Percentiles rank a stretch among this genome's conserved stretches.
phyloP scores from a whole-genome alignment of 2,797 vertebrate species.

The Coccyzus lansbergi region DNA sequence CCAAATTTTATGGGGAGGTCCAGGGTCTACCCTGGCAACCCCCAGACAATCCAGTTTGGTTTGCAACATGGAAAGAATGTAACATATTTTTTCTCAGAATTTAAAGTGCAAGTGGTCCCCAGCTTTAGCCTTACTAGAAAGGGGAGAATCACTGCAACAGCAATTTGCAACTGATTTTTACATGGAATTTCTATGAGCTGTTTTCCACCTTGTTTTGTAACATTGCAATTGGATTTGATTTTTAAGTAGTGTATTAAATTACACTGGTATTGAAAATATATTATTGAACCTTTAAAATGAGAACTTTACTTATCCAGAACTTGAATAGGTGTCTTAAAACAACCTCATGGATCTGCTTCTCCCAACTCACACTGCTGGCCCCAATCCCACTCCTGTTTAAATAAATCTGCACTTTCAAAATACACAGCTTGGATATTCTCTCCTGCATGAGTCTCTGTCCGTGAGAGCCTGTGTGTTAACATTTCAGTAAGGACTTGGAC shows the following conservation, averaged over 20 bases:
- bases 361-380: too few relatives aligned
- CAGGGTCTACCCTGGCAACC: too few relatives aligned
- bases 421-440: background rate
- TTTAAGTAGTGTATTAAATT: background rate
- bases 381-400: background rate
- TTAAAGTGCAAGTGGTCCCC: accelerated
- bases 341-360: background rate
- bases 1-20: too few relatives aligned
- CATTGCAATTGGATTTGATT: background rate
- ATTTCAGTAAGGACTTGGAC: background rate
- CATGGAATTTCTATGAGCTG: background rate
- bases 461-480: background rate
- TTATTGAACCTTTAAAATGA: background rate
- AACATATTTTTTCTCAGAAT: background rate
- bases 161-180: background rate
- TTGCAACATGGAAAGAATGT: background rate
- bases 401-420: background rate
- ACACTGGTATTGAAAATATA: background rate
- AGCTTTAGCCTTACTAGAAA: background rate
- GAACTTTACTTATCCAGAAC: background rate
- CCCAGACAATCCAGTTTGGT: too few relatives aligned
- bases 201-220: background rate
- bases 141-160: background rate
- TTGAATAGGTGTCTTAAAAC: background rate
- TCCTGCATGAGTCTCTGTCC: background rate